These are phyloP conservation scores for Labrus mixtus DNA, from an alignment of 2,113 vertebrate genomes.

Conservation along the genomic window DNA sequence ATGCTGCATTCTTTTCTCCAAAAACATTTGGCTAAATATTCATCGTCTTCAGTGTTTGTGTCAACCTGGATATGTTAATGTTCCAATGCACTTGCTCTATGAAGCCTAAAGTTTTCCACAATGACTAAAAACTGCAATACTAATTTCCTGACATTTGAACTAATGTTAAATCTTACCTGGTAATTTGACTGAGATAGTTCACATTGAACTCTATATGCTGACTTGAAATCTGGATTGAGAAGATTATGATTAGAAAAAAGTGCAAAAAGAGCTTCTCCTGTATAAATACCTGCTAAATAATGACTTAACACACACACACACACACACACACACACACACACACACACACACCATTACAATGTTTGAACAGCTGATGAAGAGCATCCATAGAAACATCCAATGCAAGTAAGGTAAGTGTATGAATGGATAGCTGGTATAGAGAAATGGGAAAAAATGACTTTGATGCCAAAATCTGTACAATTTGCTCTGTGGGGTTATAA, in stretches of 20 bases:
- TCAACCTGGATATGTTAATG: not conserved
- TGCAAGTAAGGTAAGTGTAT: not conserved
- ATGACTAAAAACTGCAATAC: no score
- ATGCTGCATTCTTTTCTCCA: not conserved
- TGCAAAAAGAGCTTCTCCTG: no score
- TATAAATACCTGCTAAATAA: no score
- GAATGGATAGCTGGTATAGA: not conserved
- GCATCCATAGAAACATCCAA: not conserved
- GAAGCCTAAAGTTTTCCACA: not conserved
- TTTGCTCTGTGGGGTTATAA: not conserved
- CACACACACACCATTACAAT: not conserved
- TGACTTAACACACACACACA: no score
- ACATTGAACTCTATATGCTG: not conserved
- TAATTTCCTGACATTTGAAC: no score
- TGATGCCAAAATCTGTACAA: not conserved
- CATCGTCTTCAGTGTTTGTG: conserved; percentile 1
- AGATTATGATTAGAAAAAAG: no score
- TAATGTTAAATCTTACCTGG: not conserved
- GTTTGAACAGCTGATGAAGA: not conserved
- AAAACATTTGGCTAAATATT: conserved; percentile 1
- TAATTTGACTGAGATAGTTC: not conserved
- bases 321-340: no score
- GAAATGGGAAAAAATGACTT: not conserved
- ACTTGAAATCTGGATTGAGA: no score
- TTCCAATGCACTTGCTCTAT: not conserved